A percentile compares a stretch with the other conserved stretches of the same genome.
phyloP scores from a whole-genome alignment of 2,797 vertebrate genomes.

The Moxostoma hubbsi region DNA sequence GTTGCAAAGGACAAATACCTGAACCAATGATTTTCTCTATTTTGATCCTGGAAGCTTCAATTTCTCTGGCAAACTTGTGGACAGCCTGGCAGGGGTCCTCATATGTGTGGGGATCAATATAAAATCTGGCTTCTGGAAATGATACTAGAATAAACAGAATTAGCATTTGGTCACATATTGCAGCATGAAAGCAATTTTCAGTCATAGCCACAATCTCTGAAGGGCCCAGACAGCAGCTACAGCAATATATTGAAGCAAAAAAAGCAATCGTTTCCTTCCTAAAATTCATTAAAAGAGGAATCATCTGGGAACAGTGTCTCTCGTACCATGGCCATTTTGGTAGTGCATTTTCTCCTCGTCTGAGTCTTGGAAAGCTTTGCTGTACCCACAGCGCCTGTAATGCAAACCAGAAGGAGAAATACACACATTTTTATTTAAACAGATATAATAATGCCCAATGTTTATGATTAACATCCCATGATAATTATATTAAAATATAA shows the following conservation, averaged over 20 bases:
- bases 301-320: slow-evolving; percentile 26
- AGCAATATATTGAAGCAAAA: slow-evolving; percentile 42
- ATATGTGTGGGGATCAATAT: slow-evolving; percentile 91
- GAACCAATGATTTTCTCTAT: slow-evolving; percentile 98
- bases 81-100: slow-evolving; percentile 92
- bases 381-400: slow-evolving; percentile 95
- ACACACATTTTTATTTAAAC: neutral
- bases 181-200: slow-evolving; percentile 71
- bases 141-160: slow-evolving; percentile 88
- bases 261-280: slow-evolving; percentile 43
- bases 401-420: slow-evolving; percentile 32
- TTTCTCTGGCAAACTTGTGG: slow-evolving; percentile 90
- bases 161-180: slow-evolving; percentile 77
- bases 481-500: neutral
- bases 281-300: slow-evolving; percentile 32
- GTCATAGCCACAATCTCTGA: slow-evolving; percentile 70
- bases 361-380: slow-evolving; percentile 96
- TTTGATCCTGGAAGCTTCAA: slow-evolving; percentile 95
- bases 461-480: neutral
- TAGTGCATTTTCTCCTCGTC: slow-evolving; percentile 99
- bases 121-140: slow-evolving; percentile 90
- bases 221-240: slow-evolving; percentile 46
- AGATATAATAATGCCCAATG: neutral
- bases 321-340: slow-evolving; percentile 92
- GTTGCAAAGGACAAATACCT: slow-evolving; percentile 74